Evolutionary conservation across 2,797 vertebrate genomes (phyloP).

Genomic region (Clarias laeviceps): DNA sequence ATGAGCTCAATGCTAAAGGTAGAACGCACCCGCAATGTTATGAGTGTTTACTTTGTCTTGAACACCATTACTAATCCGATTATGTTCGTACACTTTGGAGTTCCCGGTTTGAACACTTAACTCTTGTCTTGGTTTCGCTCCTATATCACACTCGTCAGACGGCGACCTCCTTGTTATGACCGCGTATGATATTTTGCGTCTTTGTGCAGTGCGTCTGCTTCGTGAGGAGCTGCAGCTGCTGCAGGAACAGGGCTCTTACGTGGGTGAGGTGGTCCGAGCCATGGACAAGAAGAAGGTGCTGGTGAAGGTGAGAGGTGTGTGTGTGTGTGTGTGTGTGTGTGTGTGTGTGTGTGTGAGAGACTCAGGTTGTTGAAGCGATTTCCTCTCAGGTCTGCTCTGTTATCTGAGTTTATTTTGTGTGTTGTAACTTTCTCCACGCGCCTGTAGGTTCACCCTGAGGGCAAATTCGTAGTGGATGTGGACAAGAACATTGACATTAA

Average conservation of each 20-base stretch:
- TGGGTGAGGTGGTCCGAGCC: constrained; percentile 95
- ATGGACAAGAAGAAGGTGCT: constrained; percentile 99
- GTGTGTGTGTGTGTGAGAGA: no score
- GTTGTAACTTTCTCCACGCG: background rate
- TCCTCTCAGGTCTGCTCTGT: background rate
- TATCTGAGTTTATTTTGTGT: background rate
- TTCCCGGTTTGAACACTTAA: background rate
- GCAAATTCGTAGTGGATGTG: constrained; percentile 97
- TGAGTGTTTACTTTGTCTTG: background rate
- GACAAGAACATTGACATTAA: constrained; percentile 99
- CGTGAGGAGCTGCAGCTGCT: constrained; percentile 95
- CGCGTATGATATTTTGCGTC: background rate
- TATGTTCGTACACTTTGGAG: background rate
- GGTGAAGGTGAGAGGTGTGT: constrained; percentile 83
- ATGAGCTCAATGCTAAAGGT: constrained; percentile 98
- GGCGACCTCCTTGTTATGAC: no score
- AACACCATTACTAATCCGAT: background rate
- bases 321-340: no score
- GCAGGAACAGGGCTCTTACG: constrained; percentile 97
- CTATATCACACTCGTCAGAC: no score
- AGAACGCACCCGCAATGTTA: constrained; percentile 8
- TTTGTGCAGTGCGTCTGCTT: constrained; percentile 84
- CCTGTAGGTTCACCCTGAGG: constrained; percentile 92
- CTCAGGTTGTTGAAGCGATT: background rate
- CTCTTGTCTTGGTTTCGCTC: background rate